phyloP scores from a whole-genome alignment of 64 coral and sea anemone genomes.

The Exaiptasia diaphana region DNA sequence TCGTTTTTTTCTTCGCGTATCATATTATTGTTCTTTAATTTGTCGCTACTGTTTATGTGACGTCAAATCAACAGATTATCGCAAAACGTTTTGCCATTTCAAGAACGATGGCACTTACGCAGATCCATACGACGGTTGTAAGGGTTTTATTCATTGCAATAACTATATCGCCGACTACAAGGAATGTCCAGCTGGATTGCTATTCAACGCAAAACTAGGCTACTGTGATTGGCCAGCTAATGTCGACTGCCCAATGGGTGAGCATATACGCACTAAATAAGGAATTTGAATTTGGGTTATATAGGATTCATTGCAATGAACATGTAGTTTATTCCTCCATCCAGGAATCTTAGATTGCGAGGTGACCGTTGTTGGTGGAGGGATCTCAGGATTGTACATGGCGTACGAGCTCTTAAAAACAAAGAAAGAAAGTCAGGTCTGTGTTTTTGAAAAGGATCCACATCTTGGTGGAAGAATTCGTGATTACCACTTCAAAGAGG shows the following conservation, averaged over 20 bases:
- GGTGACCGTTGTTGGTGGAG: slow-evolving; percentile 67
- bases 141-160: slow-evolving; percentile 62
- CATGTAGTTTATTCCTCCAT: no score
- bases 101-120: slow-evolving; percentile 44
- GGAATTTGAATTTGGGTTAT: neutral
- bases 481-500: slow-evolving; percentile 54
- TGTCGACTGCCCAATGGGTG: slow-evolving; percentile 65
- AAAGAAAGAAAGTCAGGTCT: slow-evolving; percentile 63
- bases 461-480: slow-evolving; percentile 58
- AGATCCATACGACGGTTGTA: slow-evolving; percentile 59
- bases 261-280: neutral
- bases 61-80: neutral
- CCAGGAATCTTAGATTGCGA: slow-evolving; percentile 46
- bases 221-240: slow-evolving; percentile 62
- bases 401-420: slow-evolving; percentile 53
- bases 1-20: no score
- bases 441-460: slow-evolving; percentile 60
- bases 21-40: no score
- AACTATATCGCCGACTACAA: slow-evolving; percentile 57
- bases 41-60: neutral
- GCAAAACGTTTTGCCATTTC: slow-evolving; percentile 35
- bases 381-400: slow-evolving; percentile 59
- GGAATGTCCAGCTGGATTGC: slow-evolving; percentile 18
- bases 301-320: no score
- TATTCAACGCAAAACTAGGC: slow-evolving; percentile 10